Conservation (phyloP, 2,888 invertebrate species). For the Plusia festucae region DNA sequence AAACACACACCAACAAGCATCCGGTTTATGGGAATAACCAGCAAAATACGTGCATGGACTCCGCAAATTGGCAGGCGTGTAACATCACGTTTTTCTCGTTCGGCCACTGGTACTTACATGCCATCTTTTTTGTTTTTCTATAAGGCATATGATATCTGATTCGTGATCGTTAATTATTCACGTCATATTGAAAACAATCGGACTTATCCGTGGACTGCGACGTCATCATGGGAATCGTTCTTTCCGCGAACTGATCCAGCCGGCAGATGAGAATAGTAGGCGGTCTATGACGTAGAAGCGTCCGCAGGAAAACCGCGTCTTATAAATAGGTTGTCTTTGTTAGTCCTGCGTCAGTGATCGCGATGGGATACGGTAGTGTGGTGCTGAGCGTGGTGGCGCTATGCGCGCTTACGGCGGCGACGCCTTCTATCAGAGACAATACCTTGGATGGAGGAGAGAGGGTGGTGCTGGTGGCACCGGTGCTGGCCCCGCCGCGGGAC, state of each 20-base stretch:
- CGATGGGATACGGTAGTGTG: slow-evolving; percentile 80
- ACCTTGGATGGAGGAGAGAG: slow-evolving; percentile 75
- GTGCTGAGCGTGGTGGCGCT: slow-evolving; percentile 76
- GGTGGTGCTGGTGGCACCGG: slow-evolving; percentile 80
- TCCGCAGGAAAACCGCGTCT: slow-evolving; percentile 75
- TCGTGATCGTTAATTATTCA: slow-evolving; percentile 34
- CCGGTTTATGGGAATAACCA: slow-evolving; percentile 84
- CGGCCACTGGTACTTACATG: slow-evolving; percentile 22
- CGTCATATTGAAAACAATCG: slow-evolving; percentile 49
- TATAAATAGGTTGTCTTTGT: slow-evolving; percentile 84
- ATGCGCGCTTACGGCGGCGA: slow-evolving; percentile 67
- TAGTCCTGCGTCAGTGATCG: slow-evolving; percentile 82
- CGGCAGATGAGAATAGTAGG: slow-evolving; percentile 51
- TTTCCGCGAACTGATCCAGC: slow-evolving; percentile 70
- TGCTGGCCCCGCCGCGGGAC: slow-evolving; percentile 81
- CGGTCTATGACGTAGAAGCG: slow-evolving; percentile 72
- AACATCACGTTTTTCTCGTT: slow-evolving; percentile 61
- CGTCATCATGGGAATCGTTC: slow-evolving; percentile 76
- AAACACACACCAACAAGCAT: slow-evolving; percentile 66
- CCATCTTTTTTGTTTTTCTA: slow-evolving; percentile 26
- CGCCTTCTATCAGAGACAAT: slow-evolving; percentile 78
- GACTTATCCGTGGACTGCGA: slow-evolving; percentile 45
- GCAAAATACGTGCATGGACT: slow-evolving; percentile 73
- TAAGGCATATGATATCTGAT: slow-evolving; percentile 21
- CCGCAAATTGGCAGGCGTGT: slow-evolving; percentile 71